phyloP scores from a whole-genome alignment of 2,888 invertebrate genomes.

The Camptogramma bilineatum region DNA sequence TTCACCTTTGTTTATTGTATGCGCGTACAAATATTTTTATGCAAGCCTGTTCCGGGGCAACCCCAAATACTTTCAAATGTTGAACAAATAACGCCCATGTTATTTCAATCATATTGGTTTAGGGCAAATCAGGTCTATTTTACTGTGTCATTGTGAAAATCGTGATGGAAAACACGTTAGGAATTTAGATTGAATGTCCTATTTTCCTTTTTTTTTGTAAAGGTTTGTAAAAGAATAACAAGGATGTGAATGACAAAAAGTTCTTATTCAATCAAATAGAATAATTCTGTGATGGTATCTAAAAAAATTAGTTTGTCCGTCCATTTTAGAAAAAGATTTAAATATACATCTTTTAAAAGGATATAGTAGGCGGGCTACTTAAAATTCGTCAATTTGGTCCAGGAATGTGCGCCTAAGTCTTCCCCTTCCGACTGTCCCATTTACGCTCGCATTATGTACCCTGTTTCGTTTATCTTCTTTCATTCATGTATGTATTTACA shows the following conservation, averaged over 20 bases:
- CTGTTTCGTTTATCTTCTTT: too few relatives aligned
- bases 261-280: neutral
- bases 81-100: constrained; percentile 12
- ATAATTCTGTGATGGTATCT: too few relatives aligned
- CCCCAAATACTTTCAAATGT: constrained; percentile 16
- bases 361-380: too few relatives aligned
- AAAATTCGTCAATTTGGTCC: too few relatives aligned
- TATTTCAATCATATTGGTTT: constrained; percentile 11
- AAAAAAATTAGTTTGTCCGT: too few relatives aligned
- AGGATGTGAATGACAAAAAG: neutral
- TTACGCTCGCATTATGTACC: too few relatives aligned
- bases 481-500: too few relatives aligned
- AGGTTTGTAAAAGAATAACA: neutral
- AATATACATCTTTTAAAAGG: too few relatives aligned
- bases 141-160: neutral
- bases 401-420: too few relatives aligned
- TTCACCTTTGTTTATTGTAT: constrained; percentile 22
- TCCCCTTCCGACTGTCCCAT: too few relatives aligned
- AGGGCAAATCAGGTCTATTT: neutral
- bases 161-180: neutral
- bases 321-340: too few relatives aligned
- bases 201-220: neutral
- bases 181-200: neutral
- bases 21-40: constrained; percentile 26
- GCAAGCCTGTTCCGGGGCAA: constrained; percentile 5